phyloP scores from a whole-genome alignment of 2,113 vertebrate species.

The Sphaerodactylus townsendi region DNA sequence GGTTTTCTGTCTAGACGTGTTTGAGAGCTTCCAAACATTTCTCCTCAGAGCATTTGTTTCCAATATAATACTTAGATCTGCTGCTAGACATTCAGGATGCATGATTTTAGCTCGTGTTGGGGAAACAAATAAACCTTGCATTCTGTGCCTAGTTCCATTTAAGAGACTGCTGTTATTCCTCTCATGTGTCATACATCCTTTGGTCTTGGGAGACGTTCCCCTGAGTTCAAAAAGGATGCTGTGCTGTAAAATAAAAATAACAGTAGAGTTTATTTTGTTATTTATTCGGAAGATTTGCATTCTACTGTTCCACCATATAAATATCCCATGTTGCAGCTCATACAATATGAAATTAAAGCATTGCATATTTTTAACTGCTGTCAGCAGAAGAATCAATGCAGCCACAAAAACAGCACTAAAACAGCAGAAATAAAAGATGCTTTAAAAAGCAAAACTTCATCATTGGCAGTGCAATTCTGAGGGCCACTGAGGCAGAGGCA shows the following conservation, averaged over 20 bases:
- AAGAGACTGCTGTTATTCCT: neutral
- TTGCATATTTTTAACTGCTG: too few relatives aligned
- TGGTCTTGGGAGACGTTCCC: neutral
- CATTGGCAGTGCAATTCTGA: too few relatives aligned
- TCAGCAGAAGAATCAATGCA: too few relatives aligned
- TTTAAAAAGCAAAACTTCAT: too few relatives aligned
- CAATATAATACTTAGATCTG: rapidly evolving
- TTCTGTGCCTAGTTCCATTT: neutral
- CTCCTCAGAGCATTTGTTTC: neutral
- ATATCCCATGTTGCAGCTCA: too few relatives aligned
- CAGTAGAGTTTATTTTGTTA: neutral
- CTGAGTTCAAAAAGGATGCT: neutral
- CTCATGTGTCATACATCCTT: too few relatives aligned
- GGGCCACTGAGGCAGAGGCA: too few relatives aligned
- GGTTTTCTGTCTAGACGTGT: neutral
- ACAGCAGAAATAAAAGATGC: too few relatives aligned
- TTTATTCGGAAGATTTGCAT: too few relatives aligned
- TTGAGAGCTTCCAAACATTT: neutral
- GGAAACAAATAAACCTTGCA: neutral
- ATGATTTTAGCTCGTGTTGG: neutral
- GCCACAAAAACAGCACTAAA: too few relatives aligned
- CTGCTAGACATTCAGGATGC: neutral
- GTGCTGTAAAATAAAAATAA: neutral
- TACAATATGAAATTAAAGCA: too few relatives aligned
- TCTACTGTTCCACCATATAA: too few relatives aligned